phyloP scores from a whole-genome alignment of 2,113 vertebrate species.

The Synchiropus splendidus region DNA sequence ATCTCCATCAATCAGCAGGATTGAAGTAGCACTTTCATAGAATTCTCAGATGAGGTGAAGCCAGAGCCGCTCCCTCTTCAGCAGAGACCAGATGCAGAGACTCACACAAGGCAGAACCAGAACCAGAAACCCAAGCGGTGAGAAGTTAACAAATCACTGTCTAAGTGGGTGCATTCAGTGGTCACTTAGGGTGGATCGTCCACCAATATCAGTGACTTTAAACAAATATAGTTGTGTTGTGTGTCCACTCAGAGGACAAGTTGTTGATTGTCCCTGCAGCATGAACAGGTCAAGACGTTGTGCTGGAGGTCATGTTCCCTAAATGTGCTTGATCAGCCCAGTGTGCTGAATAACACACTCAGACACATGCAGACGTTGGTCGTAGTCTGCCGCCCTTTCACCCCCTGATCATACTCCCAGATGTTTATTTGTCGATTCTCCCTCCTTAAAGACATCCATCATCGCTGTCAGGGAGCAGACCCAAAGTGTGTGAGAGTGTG shows the following conservation, averaged over 20 bases:
- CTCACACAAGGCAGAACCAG: too few relatives aligned
- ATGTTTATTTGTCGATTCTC: conserved; percentile 55
- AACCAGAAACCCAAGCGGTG: too few relatives aligned
- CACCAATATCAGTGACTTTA: conserved; percentile 23
- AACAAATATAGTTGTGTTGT: conserved; percentile 27
- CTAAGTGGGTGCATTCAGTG: too few relatives aligned
- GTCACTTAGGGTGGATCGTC: too few relatives aligned
- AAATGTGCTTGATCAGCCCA: conserved; percentile 31
- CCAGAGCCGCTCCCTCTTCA: too few relatives aligned
- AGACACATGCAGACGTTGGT: conserved; percentile 11
- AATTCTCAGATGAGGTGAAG: too few relatives aligned
- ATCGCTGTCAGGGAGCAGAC: conserved; percentile 32
- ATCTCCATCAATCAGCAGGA: too few relatives aligned
- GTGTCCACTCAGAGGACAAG: conserved; percentile 32
- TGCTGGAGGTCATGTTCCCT: conserved; percentile 18
- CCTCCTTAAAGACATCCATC: conserved; percentile 50
- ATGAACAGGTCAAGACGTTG: conserved; percentile 31
- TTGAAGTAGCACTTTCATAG: too few relatives aligned
- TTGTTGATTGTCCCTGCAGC: conserved; percentile 37
- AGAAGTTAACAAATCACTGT: too few relatives aligned
- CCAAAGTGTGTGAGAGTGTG: conserved; percentile 12
- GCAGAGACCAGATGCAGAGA: too few relatives aligned
- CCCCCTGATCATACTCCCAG: conserved; percentile 31
- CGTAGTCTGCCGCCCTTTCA: conserved; percentile 36
- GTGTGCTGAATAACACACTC: conserved; percentile 18